These are phyloP conservation scores for Brachyptera risi DNA, from an alignment of 2,888 invertebrate species.

Conservation along the genomic window DNA sequence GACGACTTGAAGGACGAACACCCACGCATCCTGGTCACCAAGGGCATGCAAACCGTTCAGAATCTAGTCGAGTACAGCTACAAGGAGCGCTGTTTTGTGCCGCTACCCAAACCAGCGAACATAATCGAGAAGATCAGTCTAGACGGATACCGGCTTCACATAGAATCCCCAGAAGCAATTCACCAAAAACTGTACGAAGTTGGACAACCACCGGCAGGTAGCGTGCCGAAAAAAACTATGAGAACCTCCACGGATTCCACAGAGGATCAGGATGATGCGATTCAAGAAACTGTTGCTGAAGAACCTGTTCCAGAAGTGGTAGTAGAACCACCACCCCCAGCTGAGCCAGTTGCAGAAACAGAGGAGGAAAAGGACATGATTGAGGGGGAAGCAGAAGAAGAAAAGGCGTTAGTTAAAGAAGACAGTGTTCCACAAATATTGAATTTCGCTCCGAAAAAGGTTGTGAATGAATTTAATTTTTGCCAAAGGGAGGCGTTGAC, in stretches of 20 bases:
- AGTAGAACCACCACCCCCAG: neutral
- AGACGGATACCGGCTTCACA: constrained; percentile 48
- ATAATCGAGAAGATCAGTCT: constrained; percentile 52
- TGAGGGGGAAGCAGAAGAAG: constrained; percentile 30
- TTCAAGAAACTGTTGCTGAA: neutral
- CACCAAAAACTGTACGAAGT: neutral
- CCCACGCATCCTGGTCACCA: constrained; percentile 64
- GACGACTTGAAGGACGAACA: constrained; percentile 83
- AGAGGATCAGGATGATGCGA: neutral
- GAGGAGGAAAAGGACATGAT: too few species aligned
- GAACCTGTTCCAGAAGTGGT: neutral
- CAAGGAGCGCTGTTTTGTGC: constrained; percentile 59
- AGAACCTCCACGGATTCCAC: neutral
- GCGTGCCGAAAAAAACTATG: neutral
- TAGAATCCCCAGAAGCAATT: neutral
- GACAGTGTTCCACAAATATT: constrained; percentile 36
- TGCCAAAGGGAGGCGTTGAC: constrained; percentile 91
- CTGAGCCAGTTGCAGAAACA: neutral
- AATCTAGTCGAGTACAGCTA: constrained; percentile 81
- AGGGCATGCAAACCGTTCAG: constrained; percentile 70
- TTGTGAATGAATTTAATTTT: constrained; percentile 93
- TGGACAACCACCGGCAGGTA: neutral
- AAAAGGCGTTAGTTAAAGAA: constrained; percentile 40
- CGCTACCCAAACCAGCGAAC: constrained; percentile 45
- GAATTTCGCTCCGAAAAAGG: constrained; percentile 54